Evolutionary conservation across 1,140 invertebrate species (phyloP), one percentile per base, ranked within the genome.

Genomic region (Cheumatopsyche charites): DNA sequence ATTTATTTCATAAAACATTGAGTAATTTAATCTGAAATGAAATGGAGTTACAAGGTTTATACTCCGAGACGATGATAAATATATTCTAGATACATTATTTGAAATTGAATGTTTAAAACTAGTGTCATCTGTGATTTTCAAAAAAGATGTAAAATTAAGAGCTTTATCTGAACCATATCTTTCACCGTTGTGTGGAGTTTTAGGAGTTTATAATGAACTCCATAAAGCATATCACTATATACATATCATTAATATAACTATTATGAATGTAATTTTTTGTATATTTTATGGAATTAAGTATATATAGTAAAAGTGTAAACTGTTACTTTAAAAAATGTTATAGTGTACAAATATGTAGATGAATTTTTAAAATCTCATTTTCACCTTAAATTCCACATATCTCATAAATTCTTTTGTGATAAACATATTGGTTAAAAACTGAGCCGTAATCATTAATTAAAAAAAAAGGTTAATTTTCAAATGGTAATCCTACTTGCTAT

Each of bases 51-150:
- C 29, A 36, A 36, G 29, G 29, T 36, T 36, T 36, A 36, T 36
- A 9, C 29, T 36, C 29, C 29, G 29, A 36, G 9, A 36, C 29
- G 29, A 36, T 36, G 29, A 36, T 36, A 36, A 36, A 36, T 36
- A 36, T 36, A 36, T 36, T 36, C 29, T 36, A 36, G 29, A 36
- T 36, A 36, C 3, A 36, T 36, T 36, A 36, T 36, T 36, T 36
- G 29, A 36, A 36, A 36, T 36, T 36, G 29, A 36, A 36, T 36
- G 29, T 63, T 43, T 41, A 36, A 12, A 63, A 42, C 41, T 68
- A 68, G 47, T 17, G 49, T 55, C 49, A 43, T 68, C 66, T 68
- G 66, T 68, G 66, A 68, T 68, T 55, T 49, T 55, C 47, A 19
- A 58, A 58, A 36, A 36, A 36, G 21, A 58, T 25, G 55, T 58